These are phyloP conservation scores for Hemibagrus guttatus DNA, from an alignment of 2,797 vertebrate genomes.

Conservation along the genomic window DNA sequence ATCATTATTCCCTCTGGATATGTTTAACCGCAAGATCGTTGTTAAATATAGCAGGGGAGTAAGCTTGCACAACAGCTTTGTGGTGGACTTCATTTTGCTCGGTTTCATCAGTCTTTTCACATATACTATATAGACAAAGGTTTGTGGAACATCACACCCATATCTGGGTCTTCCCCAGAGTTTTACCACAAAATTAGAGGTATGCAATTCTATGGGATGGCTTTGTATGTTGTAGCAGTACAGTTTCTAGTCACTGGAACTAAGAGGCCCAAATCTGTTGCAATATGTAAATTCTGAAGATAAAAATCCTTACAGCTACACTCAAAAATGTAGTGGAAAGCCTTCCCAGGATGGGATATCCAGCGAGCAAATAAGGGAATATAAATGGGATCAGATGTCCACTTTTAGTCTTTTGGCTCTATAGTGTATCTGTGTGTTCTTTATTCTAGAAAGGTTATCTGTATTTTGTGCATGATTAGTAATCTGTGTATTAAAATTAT, in stretches of 20 bases:
- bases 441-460: neutral
- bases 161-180: neutral
- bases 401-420: neutral
- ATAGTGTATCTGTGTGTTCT: neutral
- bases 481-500: neutral
- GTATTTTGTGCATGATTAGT: neutral
- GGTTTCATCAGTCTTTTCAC: neutral
- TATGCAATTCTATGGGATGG: neutral
- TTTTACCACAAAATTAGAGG: neutral
- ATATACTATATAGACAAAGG: neutral
- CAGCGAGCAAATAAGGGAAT: neutral
- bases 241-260: neutral
- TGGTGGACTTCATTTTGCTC: neutral
- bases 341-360: neutral
- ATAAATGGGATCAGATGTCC: neutral
- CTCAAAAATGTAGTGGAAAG: neutral
- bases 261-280: neutral
- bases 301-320: neutral
- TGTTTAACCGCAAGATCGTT: neutral
- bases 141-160: neutral
- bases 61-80: neutral
- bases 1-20: neutral
- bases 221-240: neutral
- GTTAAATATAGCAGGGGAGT: neutral
- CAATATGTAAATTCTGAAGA: neutral